Evolutionary conservation across 2,113 vertebrate genomes (phyloP), one percentile per base, ranked within the genome.

Genomic region (Pheucticus melanocephalus): DNA sequence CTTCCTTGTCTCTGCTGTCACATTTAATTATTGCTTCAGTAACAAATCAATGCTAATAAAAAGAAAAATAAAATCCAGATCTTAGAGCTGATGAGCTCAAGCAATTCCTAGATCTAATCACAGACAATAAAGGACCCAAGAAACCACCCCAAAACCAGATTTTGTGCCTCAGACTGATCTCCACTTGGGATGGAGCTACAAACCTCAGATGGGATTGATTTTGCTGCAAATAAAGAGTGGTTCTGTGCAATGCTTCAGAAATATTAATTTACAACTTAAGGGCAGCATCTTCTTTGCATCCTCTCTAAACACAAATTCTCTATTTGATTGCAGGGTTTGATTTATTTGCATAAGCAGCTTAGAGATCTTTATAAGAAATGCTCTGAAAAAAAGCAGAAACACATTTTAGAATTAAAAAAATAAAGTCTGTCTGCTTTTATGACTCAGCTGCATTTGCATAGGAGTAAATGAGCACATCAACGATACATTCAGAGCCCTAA

Each of bases 121-220:
- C 20, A 51, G 51, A 25, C 27, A 39, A 51, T 3, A 69, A 79
- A 92, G 35, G 37, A 28, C 17, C 7, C 17, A 40, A 45, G 33
- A 39, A 4, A 19, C 5, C 20, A 4, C 44, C 31, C 14, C 30
- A 35, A n/a, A 5, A 2, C 1, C 2, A 1, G 12, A 28, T 53
- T 63, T 68, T 68, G 33, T 71, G 39, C 15, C 51, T 80, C 47
- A 59, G 56, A 11, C n/a, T 53, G 10, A 35, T 27, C 37, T 44
- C 56, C 40, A 13, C 56, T 39, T 22, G 5, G n/a, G 20, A 27
- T 3, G 33, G 44, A 44, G 35, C 53, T 53, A 9, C 14, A 22
- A 59, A 54, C 10, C 60, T 24, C 17, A 23, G 44, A 14, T 18
- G 17, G 31, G 48, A 6, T 69, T 69, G 42, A 11, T 37, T 77